Percentiles rank a stretch among this genome's conserved stretches.
These are phyloP conservation scores for Antheraea mylitta DNA, from an alignment of 1,140 invertebrate species.

Conservation along the genomic window DNA sequence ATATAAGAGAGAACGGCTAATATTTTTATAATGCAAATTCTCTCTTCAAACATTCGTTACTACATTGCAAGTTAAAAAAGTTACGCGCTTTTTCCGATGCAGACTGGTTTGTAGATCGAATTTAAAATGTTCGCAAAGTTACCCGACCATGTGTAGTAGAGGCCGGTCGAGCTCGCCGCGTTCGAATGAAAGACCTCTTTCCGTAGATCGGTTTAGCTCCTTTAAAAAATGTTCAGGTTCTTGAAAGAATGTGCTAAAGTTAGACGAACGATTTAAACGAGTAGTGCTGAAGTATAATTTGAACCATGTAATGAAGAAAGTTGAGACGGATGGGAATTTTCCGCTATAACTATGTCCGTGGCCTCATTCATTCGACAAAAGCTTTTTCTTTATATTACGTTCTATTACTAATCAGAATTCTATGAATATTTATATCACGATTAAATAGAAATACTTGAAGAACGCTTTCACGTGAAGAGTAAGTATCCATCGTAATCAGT, in stretches of 20 bases:
- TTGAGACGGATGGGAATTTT: neutral
- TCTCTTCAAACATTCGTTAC: constrained; percentile 23
- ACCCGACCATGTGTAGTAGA: constrained; percentile 20
- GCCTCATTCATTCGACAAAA: neutral
- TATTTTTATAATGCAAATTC: constrained; percentile 14
- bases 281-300: neutral
- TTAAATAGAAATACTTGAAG: no score
- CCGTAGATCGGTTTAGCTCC: constrained; percentile 10
- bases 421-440: no score
- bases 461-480: no score
- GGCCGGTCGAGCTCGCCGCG: neutral
- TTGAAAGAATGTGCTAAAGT: constrained; percentile 14
- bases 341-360: neutral
- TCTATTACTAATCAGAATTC: no score
- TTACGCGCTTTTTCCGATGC: constrained; percentile 31
- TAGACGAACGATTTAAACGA: constrained; percentile 21
- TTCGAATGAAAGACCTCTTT: constrained; percentile 6
- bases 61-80: constrained; percentile 26
- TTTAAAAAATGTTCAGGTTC: constrained; percentile 9
- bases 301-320: constrained; percentile 13
- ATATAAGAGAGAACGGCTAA: neutral
- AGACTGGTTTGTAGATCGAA: constrained; percentile 27
- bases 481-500: no score
- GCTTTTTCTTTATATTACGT: no score
- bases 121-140: constrained; percentile 29